phyloP scores from a whole-genome alignment of 2,797 vertebrate genomes.

The Glyptemys insculpta region DNA sequence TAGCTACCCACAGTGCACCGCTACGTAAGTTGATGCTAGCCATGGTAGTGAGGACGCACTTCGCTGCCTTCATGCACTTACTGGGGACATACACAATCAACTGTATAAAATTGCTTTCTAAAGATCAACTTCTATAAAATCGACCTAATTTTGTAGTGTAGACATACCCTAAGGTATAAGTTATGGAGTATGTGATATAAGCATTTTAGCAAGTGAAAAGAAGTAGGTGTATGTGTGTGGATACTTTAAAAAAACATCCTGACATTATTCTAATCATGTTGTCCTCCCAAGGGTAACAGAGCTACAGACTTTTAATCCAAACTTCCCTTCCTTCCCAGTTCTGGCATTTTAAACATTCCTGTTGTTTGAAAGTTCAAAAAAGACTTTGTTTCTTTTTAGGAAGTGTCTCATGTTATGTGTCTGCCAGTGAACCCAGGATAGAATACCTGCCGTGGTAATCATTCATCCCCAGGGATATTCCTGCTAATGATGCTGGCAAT shows the following conservation, averaged over 20 bases:
- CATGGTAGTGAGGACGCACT: no score
- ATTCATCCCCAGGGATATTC: background rate
- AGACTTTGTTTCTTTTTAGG: background rate
- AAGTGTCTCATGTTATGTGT: background rate
- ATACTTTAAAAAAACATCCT: background rate
- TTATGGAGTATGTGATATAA: background rate
- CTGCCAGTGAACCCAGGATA: background rate
- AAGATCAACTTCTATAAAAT: no score
- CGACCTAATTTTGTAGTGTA: no score
- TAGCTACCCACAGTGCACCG: no score
- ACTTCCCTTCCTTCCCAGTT: background rate
- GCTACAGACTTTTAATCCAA: background rate
- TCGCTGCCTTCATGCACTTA: no score
- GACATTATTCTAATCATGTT: background rate
- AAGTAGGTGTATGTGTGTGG: background rate
- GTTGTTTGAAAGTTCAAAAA: background rate
- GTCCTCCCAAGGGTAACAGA: background rate
- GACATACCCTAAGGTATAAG: background rate
- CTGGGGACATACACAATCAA: no score
- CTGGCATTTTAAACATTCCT: background rate
- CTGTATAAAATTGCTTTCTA: no score
- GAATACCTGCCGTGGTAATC: background rate
- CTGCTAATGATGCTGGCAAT: background rate
- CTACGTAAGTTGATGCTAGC: no score
- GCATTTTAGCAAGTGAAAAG: background rate